A percentile compares a stretch with the other conserved stretches of the same genome.
Evolutionary conservation across 2,797 vertebrate genomes (phyloP).

Genomic region (Rhynchotus rufescens): DNA sequence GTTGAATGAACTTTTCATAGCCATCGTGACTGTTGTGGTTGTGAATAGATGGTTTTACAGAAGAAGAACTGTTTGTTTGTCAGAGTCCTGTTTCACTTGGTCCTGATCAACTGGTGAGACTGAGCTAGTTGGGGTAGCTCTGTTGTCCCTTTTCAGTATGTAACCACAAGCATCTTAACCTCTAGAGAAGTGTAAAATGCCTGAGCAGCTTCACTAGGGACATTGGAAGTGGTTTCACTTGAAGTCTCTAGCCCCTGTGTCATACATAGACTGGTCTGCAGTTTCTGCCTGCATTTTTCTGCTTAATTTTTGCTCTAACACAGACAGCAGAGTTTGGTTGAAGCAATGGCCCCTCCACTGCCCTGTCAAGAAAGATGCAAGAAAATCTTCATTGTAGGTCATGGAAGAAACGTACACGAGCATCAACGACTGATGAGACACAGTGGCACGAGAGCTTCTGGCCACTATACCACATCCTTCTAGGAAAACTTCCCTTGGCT

Average conservation of each 20-base stretch:
- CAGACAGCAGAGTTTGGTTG: not conserved
- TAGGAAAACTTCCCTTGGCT: not conserved
- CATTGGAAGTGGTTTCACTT: not conserved
- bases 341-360: not conserved
- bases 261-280: accelerated
- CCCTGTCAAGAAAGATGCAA: not conserved
- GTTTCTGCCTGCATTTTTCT: not conserved
- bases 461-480: not conserved
- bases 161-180: not conserved
- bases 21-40: not conserved
- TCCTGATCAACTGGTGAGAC: not conserved
- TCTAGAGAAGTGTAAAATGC: not conserved
- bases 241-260: not conserved
- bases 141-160: not conserved
- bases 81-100: not conserved
- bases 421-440: not conserved
- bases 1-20: not conserved
- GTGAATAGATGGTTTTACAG: not conserved
- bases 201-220: not conserved
- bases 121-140: too few species aligned
- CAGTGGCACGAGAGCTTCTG: not conserved
- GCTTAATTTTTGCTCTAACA: not conserved
- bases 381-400: not conserved
- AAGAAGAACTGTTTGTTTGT: not conserved
- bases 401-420: not conserved